Base-by-base conservation (phyloP, 2,888 invertebrate species). In the Diarsia rubi region DNA sequence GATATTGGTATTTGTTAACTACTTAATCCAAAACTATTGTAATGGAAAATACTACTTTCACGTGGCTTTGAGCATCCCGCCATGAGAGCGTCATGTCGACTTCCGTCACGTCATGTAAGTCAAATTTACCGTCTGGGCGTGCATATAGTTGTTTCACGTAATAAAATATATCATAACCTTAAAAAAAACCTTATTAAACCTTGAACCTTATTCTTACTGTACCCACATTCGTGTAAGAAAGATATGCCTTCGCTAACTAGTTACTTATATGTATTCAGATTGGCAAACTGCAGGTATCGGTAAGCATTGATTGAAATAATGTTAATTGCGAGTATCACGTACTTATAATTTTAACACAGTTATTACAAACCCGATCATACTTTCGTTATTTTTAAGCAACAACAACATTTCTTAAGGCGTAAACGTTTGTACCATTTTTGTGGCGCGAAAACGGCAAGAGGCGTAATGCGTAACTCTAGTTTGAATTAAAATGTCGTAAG, bases 321-420 rank as follows among this genome's bases (percentile, higher is more conserved):
- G 49, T 62, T 62, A 63, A 67, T 74, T 52, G 52, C 16, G 19
- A 47, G 21, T 81, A 67, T 66, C 52, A 54, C 24, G 47, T 72
- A 54, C 42, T 37, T 64, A 42, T 11, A 52, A 59, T 65, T 47
- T 69, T 72, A 68, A 78, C 73, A 73, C 45, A 54, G 69, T 44
- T 47, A 52, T 76, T 78, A 60, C 66, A 63, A 67, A 77, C 52
- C 37, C 27, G 37, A 64, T 75, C 57, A 66, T 70, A 59, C 63
- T 76, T 84, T 82, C 67, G 59, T 71, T 75, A 78, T 60, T 69
- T 82, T 84, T 80, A 73, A 69, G 86, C 83, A 83, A 85, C 54
- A 63, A 8, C n/a, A 63, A 12, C 27, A 76, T 85, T 85, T 77
- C 73, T 69, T 70, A 84, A 75, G 66, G n/a, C 62, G 44, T 64